Percentiles rank a stretch among this genome's conserved stretches.
Evolutionary conservation across 1,140 invertebrate species (phyloP).

Genomic region (Calliphora vicina): DNA sequence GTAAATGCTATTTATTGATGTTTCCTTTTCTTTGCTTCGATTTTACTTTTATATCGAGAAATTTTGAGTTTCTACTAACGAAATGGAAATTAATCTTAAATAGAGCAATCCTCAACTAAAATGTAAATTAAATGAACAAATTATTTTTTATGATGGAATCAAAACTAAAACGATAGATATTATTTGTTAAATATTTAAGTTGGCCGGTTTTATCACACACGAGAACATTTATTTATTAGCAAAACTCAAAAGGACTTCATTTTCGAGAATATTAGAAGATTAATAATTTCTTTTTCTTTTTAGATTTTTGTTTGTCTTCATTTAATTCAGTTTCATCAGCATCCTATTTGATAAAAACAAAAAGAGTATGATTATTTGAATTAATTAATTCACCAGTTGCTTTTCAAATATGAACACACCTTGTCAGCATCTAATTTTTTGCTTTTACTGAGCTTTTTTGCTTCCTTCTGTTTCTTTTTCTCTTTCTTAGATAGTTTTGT

Average conservation of each 20-base stretch:
- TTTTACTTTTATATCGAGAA: background rate
- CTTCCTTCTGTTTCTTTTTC: conserved; percentile 62
- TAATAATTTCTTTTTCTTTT: conserved; percentile 44
- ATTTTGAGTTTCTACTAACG: conserved; percentile 20
- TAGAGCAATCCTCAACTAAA: background rate
- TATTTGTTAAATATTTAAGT: background rate
- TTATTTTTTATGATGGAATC: background rate
- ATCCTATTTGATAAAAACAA: conserved; percentile 37
- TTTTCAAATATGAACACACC: conserved; percentile 7
- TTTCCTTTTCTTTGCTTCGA: background rate
- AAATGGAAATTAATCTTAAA: background rate
- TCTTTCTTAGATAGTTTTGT: conserved; percentile 61
- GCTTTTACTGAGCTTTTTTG: conserved; percentile 56
- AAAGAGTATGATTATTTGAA: background rate
- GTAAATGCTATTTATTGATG: conserved; percentile 15
- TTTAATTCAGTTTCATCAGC: conserved; percentile 43
- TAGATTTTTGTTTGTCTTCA: conserved; percentile 42
- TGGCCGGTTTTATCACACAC: background rate
- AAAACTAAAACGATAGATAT: background rate
- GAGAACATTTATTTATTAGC: background rate
- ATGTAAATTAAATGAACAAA: background rate
- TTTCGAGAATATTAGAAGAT: conserved; percentile 38
- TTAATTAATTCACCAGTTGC: background rate
- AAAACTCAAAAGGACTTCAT: background rate
- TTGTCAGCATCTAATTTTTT: conserved; percentile 53